phyloP scores from a whole-genome alignment of 2,113 vertebrate species.

The Rhynchopsitta pachyrhyncha region DNA sequence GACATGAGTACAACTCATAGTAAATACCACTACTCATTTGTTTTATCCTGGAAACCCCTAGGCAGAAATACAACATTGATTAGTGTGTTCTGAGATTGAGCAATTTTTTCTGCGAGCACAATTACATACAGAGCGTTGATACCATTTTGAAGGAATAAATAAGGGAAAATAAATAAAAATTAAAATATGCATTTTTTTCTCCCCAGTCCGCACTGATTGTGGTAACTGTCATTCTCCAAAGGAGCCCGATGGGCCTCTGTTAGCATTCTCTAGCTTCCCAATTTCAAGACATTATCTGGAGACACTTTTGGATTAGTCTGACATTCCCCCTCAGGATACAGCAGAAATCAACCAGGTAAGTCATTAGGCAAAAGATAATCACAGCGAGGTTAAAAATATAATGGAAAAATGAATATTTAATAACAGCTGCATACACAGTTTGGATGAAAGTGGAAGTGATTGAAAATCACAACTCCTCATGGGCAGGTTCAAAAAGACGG shows the following conservation, averaged over 20 bases:
- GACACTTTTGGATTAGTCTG: not conserved
- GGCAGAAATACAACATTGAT: not conserved
- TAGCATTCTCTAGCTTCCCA: not conserved
- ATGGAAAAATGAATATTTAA: constrained; percentile 54
- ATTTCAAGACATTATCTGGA: not conserved
- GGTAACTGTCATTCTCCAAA: not conserved
- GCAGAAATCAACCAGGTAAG: constrained; percentile 25
- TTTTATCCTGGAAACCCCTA: not conserved
- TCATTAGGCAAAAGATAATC: constrained; percentile 32
- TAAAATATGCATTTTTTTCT: not conserved
- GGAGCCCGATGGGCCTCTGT: not conserved
- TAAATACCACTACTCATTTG: not conserved
- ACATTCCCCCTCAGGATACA: not conserved
- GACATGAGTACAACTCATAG: not conserved
- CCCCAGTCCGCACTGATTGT: not conserved
- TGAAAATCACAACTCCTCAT: not conserved
- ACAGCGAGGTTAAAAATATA: constrained; percentile 53
- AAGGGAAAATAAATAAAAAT: not conserved
- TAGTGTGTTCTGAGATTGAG: not conserved
- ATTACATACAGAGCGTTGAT: not conserved
- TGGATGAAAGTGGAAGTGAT: constrained; percentile 4
- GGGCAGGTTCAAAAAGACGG: not conserved
- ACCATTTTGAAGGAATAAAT: not conserved
- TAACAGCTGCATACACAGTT: constrained; percentile 38
- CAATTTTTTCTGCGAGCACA: not conserved